Evolutionary conservation across 35 echinoderm and acorn worm species (phyloP), one percentile per base, ranked within the genome.

Genomic region (Heliocidaris tuberculata): DNA sequence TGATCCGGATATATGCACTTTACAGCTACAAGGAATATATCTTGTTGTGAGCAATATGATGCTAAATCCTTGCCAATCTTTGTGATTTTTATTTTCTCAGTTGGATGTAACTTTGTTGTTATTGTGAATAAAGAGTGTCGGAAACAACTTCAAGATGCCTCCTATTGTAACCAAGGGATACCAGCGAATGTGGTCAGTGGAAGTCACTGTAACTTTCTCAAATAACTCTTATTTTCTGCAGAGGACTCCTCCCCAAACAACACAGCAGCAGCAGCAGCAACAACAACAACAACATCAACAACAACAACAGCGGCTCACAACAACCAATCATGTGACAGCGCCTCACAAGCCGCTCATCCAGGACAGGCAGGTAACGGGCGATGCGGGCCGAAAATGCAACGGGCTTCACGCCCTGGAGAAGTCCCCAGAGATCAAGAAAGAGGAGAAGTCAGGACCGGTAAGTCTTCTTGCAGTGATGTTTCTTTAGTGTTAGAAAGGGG

Each of bases 171-270:
- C 91, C 47, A 93, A 93, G 50, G 31, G 91, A 48, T 93, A 93
- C 91, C 91, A 52, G 30, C 16, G 91, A n/a, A 93, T 93, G 91
- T 93, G 91, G 91, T 93, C 91, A 15, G 91, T 93, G 91, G 91
- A 93, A 93, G 91, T 93, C n/a, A 93, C 91, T 48, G 91, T 93
- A 49, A 93, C 48, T 50, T 93, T 93, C 50, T 49, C 91, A 30
- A 49, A 93, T 29, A 31, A 32, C 50, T 49, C 91, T 93, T 93
- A 93, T 48, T 59, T 93, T 13, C 50, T 93, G 30, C 91, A 93
- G 91, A 93, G 91, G 27, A 52, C 91, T 49, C 19, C 91, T 3
- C 91, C 91, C 8, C 91, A 93, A n/a, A 93, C 91, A 4, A 52
- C 91, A 59, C 47, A 49, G 27, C 91, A 93, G 91, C 50, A 86